Percentiles rank a stretch among this genome's conserved stretches.
Evolutionary conservation across 2,797 vertebrate genomes (phyloP).

Genomic region (Gobionotothen gibberifrons): DNA sequence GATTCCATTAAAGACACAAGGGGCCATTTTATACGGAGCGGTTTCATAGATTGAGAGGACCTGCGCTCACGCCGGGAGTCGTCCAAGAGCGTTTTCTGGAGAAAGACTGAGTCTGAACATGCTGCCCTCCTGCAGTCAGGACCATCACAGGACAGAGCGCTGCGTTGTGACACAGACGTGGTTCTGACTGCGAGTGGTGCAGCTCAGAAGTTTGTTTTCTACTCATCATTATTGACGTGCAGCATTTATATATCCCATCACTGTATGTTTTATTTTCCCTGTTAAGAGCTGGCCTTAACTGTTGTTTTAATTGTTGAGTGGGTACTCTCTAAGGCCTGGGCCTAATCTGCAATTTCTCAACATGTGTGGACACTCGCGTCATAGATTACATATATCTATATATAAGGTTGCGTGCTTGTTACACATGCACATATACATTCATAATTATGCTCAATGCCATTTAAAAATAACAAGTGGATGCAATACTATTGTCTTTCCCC

Average conservation of each 20-base stretch:
- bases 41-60: conserved; percentile 43
- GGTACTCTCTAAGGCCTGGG: conserved; percentile 75
- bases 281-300: conserved; percentile 85
- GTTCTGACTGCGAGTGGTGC: conserved; percentile 46
- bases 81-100: conserved; percentile 32
- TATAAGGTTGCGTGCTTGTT: conserved; percentile 68
- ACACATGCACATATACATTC: conserved; percentile 66
- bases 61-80: conserved; percentile 34
- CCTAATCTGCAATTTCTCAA: conserved; percentile 71
- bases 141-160: conserved; percentile 47
- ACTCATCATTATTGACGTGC: conserved; percentile 62
- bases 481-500: conserved; percentile 65
- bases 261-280: conserved; percentile 73
- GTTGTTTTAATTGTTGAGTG: conserved; percentile 71
- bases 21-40: conserved; percentile 74
- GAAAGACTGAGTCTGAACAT: conserved; percentile 54
- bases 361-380: conserved; percentile 72
- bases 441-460: conserved; percentile 70
- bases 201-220: conserved; percentile 54
- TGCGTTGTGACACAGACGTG: conserved; percentile 19
- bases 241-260: conserved; percentile 77
- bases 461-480: conserved; percentile 69
- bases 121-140: conserved; percentile 42
- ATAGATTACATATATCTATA: conserved; percentile 69
- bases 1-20: conserved; percentile 49